Evolutionary conservation across 2,888 invertebrate genomes (phyloP), one percentile per base, ranked within the genome.

Genomic region (Sturmia bella): DNA sequence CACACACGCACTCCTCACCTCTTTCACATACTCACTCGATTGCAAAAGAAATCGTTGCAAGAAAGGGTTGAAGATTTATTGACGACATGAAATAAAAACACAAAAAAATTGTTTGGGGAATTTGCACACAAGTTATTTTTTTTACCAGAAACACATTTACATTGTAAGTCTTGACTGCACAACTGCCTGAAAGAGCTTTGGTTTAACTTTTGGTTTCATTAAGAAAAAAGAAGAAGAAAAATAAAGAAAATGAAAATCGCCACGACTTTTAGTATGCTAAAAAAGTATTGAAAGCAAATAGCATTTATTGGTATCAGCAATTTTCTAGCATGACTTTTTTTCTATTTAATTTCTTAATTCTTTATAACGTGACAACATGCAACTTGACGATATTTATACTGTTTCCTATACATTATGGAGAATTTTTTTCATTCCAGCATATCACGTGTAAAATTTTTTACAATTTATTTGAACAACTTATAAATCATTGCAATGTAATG

Each of bases 291-390:
- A 79, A 72, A 80, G 43, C 68, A 68, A 27, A 69, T 19, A 54
- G 63, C 82, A 81, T 83, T 84, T 84, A 84, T 84, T 82, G 83
- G 87, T 85, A 86, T 89, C 87, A 87, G 86, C 88, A 85, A 83
- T 86, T 88, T 89, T 69, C 52, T 43, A 21, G 13, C 68, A 13
- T n/a, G 3, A 0, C n/a, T 61, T 43, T 39, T 37, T 61, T 70
- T 75, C 48, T 56, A 50, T 66, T n/a, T 68, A 64, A 72, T 84
- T 74, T 64, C 41, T 61, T 79, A 52, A 61, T 83, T 76, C 72
- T 76, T 56, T 87, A 89, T 90, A 90, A 90, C 91, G 90, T 91
- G 91, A 90, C 90, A 90, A 90, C 91, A 90, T 90, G 91, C 91
- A 89, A 91, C 59, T 68, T 43, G 43, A 43, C 5, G 32, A 7